phyloP scores from a whole-genome alignment of 2,888 invertebrate genomes.

The Drosophila rubida region DNA sequence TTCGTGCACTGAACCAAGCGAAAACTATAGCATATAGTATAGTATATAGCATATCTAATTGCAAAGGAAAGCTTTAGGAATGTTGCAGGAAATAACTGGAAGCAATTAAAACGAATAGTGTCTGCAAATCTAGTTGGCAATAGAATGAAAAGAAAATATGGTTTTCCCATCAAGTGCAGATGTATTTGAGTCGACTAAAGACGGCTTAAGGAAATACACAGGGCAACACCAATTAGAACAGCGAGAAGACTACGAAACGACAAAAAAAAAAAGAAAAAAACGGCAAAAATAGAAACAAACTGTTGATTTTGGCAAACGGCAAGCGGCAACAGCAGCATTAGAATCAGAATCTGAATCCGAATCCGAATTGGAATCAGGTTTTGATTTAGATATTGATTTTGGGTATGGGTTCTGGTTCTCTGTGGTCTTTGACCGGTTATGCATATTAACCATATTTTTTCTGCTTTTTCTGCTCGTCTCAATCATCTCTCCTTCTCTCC shows the following conservation, averaged over 20 bases:
- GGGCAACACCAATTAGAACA: slow-evolving; percentile 41
- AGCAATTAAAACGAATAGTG: no score
- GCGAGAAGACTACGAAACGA: no score
- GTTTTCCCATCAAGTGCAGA: no score
- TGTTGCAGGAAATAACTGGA: no score
- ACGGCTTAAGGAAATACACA: slow-evolving; percentile 63
- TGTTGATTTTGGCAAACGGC: slow-evolving; percentile 22
- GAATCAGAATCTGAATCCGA: slow-evolving; percentile 22
- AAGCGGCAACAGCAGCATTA: slow-evolving; percentile 27
- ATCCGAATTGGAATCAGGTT: slow-evolving; percentile 47
- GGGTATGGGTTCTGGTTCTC: slow-evolving; percentile 61
- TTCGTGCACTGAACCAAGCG: neutral
- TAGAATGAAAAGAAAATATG: no score
- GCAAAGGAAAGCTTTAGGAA: no score
- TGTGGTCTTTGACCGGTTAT: slow-evolving; percentile 69
- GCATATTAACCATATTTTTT: slow-evolving; percentile 51
- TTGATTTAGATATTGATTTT: slow-evolving; percentile 32
- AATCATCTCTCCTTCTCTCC: slow-evolving; percentile 8
- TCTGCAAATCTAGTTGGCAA: no score
- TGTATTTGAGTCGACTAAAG: slow-evolving; percentile 26
- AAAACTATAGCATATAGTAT: no score
- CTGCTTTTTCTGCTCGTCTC: neutral
- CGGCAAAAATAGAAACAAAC: slow-evolving; percentile 9
- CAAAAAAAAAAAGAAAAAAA: neutral
- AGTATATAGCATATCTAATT: no score